Evolutionary conservation across 2,113 vertebrate genomes (phyloP).

Genomic region (Gallinago media): DNA sequence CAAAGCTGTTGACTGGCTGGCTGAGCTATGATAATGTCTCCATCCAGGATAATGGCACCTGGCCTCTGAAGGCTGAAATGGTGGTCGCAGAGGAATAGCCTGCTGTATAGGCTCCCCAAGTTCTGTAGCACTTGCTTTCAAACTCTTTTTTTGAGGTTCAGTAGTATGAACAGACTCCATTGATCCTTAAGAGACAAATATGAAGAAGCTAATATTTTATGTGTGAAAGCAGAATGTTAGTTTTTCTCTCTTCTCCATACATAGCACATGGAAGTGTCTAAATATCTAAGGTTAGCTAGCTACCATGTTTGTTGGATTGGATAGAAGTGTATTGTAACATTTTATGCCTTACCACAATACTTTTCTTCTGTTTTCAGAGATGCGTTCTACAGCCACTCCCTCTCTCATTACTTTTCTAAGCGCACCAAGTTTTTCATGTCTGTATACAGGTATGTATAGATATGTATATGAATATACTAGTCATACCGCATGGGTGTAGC

Average conservation of each 20-base stretch:
- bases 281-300: not conserved
- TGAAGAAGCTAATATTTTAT: not conserved
- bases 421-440: not conserved
- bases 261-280: not conserved
- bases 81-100: constrained; percentile 86
- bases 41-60: not conserved
- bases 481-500: not conserved
- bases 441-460: no score
- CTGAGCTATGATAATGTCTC: constrained; percentile 21
- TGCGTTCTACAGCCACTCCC: not conserved
- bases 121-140: constrained; percentile 59
- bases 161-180: not conserved
- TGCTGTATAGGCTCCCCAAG: constrained; percentile 75
- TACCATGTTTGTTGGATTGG: not conserved
- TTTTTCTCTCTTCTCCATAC: not conserved
- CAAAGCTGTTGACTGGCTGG: not conserved
- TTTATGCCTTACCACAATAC: not conserved
- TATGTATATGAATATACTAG: not conserved
- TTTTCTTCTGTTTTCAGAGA: not conserved
- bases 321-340: not conserved
- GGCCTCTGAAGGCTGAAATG: constrained; percentile 79
- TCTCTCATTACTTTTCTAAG: not conserved
- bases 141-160: not conserved
- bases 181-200: constrained; percentile 10
- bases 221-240: not conserved